phyloP scores from a whole-genome alignment of 2,888 invertebrate genomes.

The Macropis europaea region DNA sequence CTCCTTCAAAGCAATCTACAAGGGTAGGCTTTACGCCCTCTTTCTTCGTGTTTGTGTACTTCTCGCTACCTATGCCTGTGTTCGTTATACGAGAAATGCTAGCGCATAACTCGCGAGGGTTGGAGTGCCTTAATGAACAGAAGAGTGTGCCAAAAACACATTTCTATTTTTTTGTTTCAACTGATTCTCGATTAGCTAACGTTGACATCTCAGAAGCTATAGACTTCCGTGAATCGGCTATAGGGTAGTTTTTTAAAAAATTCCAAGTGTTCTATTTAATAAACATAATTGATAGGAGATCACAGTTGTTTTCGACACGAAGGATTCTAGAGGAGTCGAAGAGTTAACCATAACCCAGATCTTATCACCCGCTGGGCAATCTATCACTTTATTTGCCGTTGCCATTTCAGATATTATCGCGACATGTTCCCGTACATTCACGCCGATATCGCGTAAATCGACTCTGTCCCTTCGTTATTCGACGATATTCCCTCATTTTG shows the following conservation, averaged over 20 bases:
- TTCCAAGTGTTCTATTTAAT: too few relatives aligned
- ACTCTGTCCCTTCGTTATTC: neutral
- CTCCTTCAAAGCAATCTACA: constrained; percentile 73
- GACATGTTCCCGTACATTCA: neutral
- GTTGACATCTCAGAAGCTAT: neutral
- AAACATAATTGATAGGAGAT: too few relatives aligned
- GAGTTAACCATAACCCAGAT: neutral
- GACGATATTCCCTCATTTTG: neutral
- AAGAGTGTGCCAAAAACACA: constrained; percentile 46
- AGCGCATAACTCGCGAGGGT: constrained; percentile 45
- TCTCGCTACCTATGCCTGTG: constrained; percentile 34
- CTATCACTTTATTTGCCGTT: constrained; percentile 28
- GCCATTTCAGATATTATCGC: constrained; percentile 19
- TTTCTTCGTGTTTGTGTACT: constrained; percentile 54
- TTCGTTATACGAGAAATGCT: constrained; percentile 48
- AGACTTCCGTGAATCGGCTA: too few relatives aligned
- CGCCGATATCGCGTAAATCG: constrained; percentile 20
- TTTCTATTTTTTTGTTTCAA: constrained; percentile 17
- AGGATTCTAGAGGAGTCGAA: neutral
- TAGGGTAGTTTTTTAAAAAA: neutral
- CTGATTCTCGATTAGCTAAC: neutral
- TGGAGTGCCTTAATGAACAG: constrained; percentile 31
- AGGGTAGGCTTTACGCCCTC: constrained; percentile 74
- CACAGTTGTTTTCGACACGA: neutral
- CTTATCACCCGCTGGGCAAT: constrained; percentile 12